phyloP scores from a whole-genome alignment of 2,113 vertebrate species.

The Isichthys henryi region DNA sequence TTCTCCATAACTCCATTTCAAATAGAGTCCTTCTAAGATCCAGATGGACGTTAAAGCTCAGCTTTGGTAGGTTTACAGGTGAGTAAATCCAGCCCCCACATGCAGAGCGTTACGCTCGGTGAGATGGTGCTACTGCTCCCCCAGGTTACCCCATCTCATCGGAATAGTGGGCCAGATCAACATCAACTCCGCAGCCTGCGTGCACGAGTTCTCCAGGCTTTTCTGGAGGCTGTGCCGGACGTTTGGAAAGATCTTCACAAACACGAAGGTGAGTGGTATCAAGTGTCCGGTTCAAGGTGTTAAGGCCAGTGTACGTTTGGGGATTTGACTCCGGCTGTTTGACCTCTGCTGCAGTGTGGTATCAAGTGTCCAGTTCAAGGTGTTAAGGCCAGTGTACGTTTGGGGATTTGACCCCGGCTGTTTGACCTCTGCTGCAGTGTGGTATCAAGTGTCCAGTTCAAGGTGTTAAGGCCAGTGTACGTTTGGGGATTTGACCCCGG shows the following conservation, averaged over 20 bases:
- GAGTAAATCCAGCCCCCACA: not conserved
- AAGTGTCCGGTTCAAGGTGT: not conserved
- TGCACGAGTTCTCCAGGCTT: constrained; percentile 97
- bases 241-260: constrained; percentile 97
- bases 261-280: constrained; percentile 77
- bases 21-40: not conserved
- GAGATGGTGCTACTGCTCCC: not conserved
- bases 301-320: not conserved
- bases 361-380: not conserved
- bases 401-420: no score
- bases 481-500: no score
- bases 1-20: not conserved
- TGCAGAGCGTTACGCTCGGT: not conserved
- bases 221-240: constrained; percentile 98
- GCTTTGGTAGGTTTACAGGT: not conserved
- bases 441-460: no score
- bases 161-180: constrained; percentile 92
- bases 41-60: not conserved
- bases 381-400: not conserved
- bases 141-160: constrained; percentile 89
- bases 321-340: not conserved
- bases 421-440: no score
- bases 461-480: no score
- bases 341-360: not conserved
- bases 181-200: constrained; percentile 84